phyloP scores from a whole-genome alignment of 2,113 vertebrate species.

The Nesoenas mayeri region DNA sequence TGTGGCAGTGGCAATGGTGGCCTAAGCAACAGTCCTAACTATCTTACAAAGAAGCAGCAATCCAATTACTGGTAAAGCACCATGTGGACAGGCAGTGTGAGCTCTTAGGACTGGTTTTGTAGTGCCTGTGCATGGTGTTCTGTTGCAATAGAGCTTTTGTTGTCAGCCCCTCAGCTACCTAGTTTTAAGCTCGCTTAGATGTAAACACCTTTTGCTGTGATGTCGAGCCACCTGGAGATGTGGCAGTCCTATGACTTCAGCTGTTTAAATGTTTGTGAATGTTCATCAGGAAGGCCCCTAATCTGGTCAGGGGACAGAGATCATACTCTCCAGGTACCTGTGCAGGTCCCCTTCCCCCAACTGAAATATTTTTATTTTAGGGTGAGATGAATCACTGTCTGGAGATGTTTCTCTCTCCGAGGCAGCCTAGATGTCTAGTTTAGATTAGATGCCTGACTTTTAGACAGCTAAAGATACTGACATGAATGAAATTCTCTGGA shows the following conservation, averaged over 20 bases:
- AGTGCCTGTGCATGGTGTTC: rapidly evolving
- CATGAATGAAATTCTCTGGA: conserved; percentile 21
- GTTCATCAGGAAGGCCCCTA: neutral
- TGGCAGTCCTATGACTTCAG: neutral
- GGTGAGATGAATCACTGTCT: conserved; percentile 46
- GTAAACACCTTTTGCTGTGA: neutral
- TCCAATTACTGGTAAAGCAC: neutral
- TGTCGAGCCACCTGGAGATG: neutral
- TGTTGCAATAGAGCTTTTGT: neutral
- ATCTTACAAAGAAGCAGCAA: neutral
- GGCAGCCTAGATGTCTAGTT: conserved; percentile 52
- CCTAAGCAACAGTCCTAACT: neutral
- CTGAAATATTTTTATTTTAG: neutral
- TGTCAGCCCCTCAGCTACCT: neutral
- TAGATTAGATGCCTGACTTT: conserved; percentile 53
- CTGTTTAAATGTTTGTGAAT: neutral
- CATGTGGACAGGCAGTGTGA: neutral
- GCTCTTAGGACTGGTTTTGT: neutral
- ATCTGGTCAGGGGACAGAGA: neutral
- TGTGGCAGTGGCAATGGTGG: neutral
- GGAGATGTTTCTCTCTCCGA: conserved; percentile 22
- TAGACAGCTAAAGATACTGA: conserved; percentile 9
- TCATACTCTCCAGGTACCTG: neutral
- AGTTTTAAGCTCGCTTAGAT: neutral
- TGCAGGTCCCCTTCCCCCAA: neutral